Base-by-base conservation (phyloP, 2,888 invertebrate species). In the Scaptomyza cyrtandrae region DNA sequence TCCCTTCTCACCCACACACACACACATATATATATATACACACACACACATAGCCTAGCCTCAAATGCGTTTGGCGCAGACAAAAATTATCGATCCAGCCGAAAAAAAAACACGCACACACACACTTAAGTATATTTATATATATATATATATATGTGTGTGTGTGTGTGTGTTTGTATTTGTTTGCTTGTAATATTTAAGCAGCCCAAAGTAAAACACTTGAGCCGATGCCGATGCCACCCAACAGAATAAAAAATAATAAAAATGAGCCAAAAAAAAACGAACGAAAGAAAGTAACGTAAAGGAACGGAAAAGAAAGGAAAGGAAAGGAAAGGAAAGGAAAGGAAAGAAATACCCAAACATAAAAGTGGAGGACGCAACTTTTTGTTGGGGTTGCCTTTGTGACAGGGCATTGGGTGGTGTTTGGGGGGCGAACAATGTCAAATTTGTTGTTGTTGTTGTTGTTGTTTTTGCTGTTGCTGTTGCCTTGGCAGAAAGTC, bases 81-180 rank as follows among this genome's bases (percentile, higher is more conserved):
- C 85, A 80, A 80, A 83, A 88, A 77, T 78, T 88, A 85, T 88
- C 85, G 85, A 85, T 88, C 86, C 86, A 77, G 75, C 67, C 72
- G 77, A 71, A 66, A 80, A 70, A 79, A 76, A 59, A 46, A 61
- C 41, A 65, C 56, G 59, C 16, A 59, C 50, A 54, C 54, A 50
- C 56, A 46, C 44, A 49, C 56, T 31, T 62, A 44, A 24, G 49
- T 49, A 29, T 44, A 49, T 39, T 13, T 33, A 13, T 11, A 33
- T n/a, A 5, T 52, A 4, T 45, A n/a, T 33, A 43, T 60, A n/a
- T 11, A 11, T 11, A 3, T 52, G 2, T 39, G 11, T 33, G 35
- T 59, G 41, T 24, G 3, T 24, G 24, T 24, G 24, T 58, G 19
- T 55, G 19, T 59, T 6, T 45, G 45, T 43, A 29, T 62, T 31